A percentile compares a stretch with the other conserved stretches of the same genome.
Evolutionary conservation across 2,113 vertebrate genomes (phyloP).

Genomic region (Aegithalos caudatus): DNA sequence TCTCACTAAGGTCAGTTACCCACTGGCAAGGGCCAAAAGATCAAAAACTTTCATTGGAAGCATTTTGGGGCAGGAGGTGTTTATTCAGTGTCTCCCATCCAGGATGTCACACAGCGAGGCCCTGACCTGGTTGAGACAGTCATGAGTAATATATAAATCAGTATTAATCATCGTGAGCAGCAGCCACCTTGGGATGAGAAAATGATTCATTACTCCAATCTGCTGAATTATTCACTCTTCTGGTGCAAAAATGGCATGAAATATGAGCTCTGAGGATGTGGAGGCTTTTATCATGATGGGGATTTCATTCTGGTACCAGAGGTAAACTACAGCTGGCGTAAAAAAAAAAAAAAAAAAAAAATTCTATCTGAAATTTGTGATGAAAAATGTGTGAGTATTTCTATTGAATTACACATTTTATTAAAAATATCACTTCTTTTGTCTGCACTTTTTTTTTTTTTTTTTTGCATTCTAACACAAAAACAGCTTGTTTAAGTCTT

Average conservation of each 20-base stretch:
- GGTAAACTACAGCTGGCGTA: background rate
- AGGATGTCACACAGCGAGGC: background rate
- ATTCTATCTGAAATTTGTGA: background rate
- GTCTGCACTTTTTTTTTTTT: background rate
- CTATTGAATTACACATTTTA: background rate
- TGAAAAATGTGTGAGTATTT: background rate
- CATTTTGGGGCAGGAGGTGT: background rate
- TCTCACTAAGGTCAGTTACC: background rate
- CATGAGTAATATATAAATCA: slow-evolving; percentile 60
- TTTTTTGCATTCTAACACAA: background rate
- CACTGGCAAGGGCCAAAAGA: background rate
- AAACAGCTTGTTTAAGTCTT: background rate
- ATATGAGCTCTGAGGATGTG: slow-evolving; percentile 48
- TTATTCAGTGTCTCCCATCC: background rate
- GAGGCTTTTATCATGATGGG: slow-evolving; percentile 22
- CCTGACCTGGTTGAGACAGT: slow-evolving; percentile 38
- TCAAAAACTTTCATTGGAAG: background rate
- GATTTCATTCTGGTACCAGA: background rate
- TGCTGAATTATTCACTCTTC: slow-evolving; percentile 68
- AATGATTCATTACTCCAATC: slow-evolving; percentile 68
- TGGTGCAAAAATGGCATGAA: slow-evolving; percentile 65
- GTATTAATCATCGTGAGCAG: slow-evolving; percentile 52
- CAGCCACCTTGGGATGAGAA: slow-evolving; percentile 64
- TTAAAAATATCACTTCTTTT: background rate
- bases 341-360: background rate